These are phyloP conservation scores for Adoxophyes honmai DNA, from an alignment of 1,140 invertebrate genomes.

Conservation along the genomic window DNA sequence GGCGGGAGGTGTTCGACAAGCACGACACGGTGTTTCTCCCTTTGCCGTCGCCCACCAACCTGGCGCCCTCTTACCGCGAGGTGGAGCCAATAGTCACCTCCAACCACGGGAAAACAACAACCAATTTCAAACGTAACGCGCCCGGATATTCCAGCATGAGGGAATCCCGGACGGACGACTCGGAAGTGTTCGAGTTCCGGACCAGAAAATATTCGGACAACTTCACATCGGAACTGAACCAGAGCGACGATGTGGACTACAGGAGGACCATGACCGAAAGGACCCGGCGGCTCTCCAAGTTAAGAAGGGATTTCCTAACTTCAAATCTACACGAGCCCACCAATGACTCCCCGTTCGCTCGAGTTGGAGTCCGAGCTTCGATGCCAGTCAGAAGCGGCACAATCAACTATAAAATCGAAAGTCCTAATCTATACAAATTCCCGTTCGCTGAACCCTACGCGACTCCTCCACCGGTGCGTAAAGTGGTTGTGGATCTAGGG, in stretches of 20 bases:
- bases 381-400: conserved; percentile 50
- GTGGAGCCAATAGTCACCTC: conserved; percentile 66
- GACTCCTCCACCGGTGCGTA: conserved; percentile 56
- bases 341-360: conserved; percentile 43
- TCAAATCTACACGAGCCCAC: conserved; percentile 64
- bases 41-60: conserved; percentile 42
- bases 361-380: conserved; percentile 57
- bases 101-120: conserved; percentile 65
- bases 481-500: conserved; percentile 53
- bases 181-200: conserved; percentile 52
- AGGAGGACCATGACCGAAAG: conserved; percentile 58
- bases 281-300: conserved; percentile 60
- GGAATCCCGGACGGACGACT: conserved; percentile 54
- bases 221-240: conserved; percentile 66
- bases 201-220: conserved; percentile 68
- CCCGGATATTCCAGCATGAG: conserved; percentile 67
- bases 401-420: conserved; percentile 63
- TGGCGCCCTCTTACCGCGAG: conserved; percentile 44
- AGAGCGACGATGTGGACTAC: conserved; percentile 65
- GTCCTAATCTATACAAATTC: conserved; percentile 69
- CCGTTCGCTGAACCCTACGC: conserved; percentile 71
- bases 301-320: conserved; percentile 61
- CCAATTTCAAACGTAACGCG: conserved; percentile 65
- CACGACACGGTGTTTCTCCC: conserved; percentile 68
- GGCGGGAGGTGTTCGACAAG: conserved; percentile 70